Evolutionary conservation across 2,888 invertebrate species (phyloP).

Genomic region (Pseudococcus jackbeardsleyi): DNA sequence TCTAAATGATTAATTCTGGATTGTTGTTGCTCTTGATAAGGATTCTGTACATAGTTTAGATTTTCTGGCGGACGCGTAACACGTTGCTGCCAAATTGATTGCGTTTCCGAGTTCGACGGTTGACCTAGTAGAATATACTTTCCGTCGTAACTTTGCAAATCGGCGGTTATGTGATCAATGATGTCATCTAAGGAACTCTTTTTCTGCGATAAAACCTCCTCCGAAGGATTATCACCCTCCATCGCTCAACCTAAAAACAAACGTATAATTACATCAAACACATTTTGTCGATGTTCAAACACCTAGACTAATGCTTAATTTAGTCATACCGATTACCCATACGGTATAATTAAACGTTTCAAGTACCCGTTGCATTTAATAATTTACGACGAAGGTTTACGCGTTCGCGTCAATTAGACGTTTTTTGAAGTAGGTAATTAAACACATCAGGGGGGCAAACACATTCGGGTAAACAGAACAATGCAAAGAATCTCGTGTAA

Average conservation of each 20-base stretch:
- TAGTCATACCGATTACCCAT: neutral
- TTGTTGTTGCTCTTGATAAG: constrained; percentile 58
- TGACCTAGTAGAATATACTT: constrained; percentile 74
- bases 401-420: neutral
- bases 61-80: constrained; percentile 59
- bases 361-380: neutral
- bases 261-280: neutral
- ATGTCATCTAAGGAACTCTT: constrained; percentile 72
- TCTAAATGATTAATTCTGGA: constrained; percentile 56
- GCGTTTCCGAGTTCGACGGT: constrained; percentile 67
- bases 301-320: neutral
- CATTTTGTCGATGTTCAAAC: neutral
- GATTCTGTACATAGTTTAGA: constrained; percentile 61
- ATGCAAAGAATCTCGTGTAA: neutral
- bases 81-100: constrained; percentile 66
- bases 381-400: neutral
- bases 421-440: neutral
- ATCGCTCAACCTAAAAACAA: constrained; percentile 18
- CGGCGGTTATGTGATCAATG: constrained; percentile 75
- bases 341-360: neutral
- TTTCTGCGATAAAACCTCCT: constrained; percentile 66
- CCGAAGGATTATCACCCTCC: constrained; percentile 53
- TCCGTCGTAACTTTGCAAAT: constrained; percentile 74
- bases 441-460: neutral
- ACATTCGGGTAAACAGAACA: neutral